Base-by-base conservation (phyloP, 2,113 vertebrate species). In the Arenaria interpres region DNA sequence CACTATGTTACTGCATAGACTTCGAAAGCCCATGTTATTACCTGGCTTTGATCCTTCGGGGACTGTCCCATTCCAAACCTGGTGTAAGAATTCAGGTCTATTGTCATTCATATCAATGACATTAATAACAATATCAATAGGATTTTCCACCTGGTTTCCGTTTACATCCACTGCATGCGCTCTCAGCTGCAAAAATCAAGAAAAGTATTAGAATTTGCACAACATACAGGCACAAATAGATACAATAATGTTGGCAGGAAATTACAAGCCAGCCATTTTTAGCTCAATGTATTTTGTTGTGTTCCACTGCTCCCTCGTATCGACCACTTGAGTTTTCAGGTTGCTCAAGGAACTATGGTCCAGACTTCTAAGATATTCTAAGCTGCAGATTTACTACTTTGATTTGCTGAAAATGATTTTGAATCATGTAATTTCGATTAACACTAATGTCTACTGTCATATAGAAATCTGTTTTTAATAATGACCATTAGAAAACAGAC, bases 101-200 rank as follows among this genome's bases (percentile, higher is more conserved):
- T 99, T 99, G 98, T 99, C 99, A 88, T 99, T 99, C 99, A 99
- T 99, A 97, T 99, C 99, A 94, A 99, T 99, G 41, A 99, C 99
- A 91, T 99, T 99, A 98, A 99, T 99, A 97, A 99, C 98, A 62
- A 99, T 99, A 95, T 99, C 99, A 93, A 99, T 99, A 37, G 99
- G 99, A 97, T 99, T 99, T 98, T 99, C 99, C 97, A 99, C 99
- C 93, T 99, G 99, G 97, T 99, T 99, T 94, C 99, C 99, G 68
- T 99, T 99, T 96, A 99, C 98, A 98, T 99, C 99, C 95, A 99
- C 99, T 12, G 99, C 99, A 3, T 99, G 99, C 6, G 99, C 99
- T 97, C 99, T 98, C 97, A 99, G 97, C 99, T 99, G 98, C 66
- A 97, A 97, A 97, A 95, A 62, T 46, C 30, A 97, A 91, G 54